Evolutionary conservation across 2,113 vertebrate species (phyloP), one percentile per base, ranked within the genome.

Genomic region (Cinclus mexicanus): DNA sequence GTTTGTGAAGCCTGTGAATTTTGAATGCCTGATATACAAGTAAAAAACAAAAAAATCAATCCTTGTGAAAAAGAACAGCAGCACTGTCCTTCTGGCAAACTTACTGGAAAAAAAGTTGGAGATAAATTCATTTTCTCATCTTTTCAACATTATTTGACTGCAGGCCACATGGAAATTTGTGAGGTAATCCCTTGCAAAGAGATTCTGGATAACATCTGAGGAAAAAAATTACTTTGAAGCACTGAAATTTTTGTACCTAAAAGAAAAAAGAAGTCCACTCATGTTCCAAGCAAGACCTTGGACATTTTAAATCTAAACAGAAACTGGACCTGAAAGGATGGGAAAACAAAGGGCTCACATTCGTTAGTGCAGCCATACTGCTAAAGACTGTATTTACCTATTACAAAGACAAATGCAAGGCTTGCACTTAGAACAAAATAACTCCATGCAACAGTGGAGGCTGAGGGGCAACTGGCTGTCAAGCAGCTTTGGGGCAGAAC

Each of bases 71-170:
- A 77, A 78, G 33, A 49, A 56, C 49, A 67, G 14, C n/a, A 57
- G 8, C 0, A 0, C 6, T 24, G 6, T 55, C 35, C 13, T 89
- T 41, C 67, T 63, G 84, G 39, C 35, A 91, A 85, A 72, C 44
- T 80, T 69, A 77, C 47, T 74, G 70, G 75, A 90, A 91, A 94
- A 70, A 71, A 77, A 56, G 11, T 21, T 76, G 39, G 41, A 95
- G 61, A 89, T 57, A 94, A 83, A 93, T 61, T 85, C 0, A 90
- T 59, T 84, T 95, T 75, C 81, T 93, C 41, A 87, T 84, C 75
- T 93, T 79, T 85, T 63, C 70, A 95, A 69, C 53, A 85, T 65
- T 82, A 76, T 82, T 83, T 91, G 71, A 86, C 70, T 77, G 29
- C 63, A 88, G 33, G 52, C 33, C 52, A 91, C 39, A 67, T 25